Evolutionary conservation across 2,888 invertebrate species (phyloP), one percentile per base, ranked within the genome.

Genomic region (Epicampocera succincta): DNA sequence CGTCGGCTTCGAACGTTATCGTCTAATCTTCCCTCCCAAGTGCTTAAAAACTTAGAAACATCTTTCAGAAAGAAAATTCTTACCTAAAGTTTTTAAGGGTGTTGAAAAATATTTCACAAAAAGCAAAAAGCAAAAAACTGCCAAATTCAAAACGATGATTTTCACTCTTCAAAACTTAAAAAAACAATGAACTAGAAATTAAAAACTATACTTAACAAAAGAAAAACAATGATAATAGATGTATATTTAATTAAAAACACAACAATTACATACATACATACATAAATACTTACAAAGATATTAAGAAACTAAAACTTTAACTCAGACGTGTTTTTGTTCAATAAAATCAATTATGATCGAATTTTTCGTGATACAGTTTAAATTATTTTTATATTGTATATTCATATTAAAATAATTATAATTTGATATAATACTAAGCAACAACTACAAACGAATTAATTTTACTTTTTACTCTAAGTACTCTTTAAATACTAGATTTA

Each of bases 291-390:
- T 33, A 33, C 8, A 33, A 33, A 33, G 1, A 33, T 6, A 33
- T 9, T 33, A 33, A 33, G 33, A 33, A 33, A 33, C 33, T 33
- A 33, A 33, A 33, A 5, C 9, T 6, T 8, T 33, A 5, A 33
- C 52, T 65, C 17, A 25, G 21, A 19, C 33, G 11, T 73, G 13
- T 12, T 65, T 77, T 56, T 69, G 73, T 77, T 82, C 15, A 58
- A 69, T 74, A 69, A 29, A 75, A 77, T 77, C 73, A 69, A 52
- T 65, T 78, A 60, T 69, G 69, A 82, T 65, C 81, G 82, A 82
- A 82, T 74, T 82, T 78, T 82, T 40, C 74, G 82, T 82, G 82
- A 82, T 82, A 82, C 65, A 78, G 71, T 78, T 73, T 74, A 74
- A 74, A 77, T 81, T 73, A 77, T 68, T 73, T 61, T 77, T 73